phyloP scores from a whole-genome alignment of 1,140 invertebrate genomes.

The Pectinophora gossypiella region DNA sequence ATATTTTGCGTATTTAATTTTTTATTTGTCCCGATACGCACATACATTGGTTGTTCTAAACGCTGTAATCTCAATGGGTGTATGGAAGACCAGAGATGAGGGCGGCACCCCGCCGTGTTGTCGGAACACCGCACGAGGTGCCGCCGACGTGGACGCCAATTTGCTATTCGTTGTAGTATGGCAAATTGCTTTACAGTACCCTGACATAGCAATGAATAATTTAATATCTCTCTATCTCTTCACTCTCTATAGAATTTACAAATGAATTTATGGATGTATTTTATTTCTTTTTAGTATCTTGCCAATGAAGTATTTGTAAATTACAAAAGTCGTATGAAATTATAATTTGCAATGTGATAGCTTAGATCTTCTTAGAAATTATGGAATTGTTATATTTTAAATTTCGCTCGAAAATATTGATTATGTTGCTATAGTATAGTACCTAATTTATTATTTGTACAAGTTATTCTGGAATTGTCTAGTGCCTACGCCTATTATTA shows the following conservation, averaged over 20 bases:
- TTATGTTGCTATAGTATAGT: slow-evolving; percentile 34
- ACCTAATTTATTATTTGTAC: slow-evolving; percentile 42
- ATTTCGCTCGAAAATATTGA: slow-evolving; percentile 39
- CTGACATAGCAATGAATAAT: slow-evolving; percentile 48
- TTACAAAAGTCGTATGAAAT: slow-evolving; percentile 48
- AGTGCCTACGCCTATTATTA: not conserved
- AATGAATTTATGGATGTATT: slow-evolving; percentile 54
- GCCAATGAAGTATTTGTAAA: slow-evolving; percentile 68
- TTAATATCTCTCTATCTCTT: slow-evolving; percentile 57
- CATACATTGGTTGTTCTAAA: slow-evolving; percentile 42
- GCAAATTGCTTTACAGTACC: slow-evolving; percentile 58
- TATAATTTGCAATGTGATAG: slow-evolving; percentile 64
- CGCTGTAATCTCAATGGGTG: slow-evolving; percentile 68
- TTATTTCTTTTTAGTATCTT: slow-evolving; percentile 60
- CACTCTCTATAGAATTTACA: slow-evolving; percentile 65
- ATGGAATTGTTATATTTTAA: slow-evolving; percentile 6
- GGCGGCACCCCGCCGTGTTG: slow-evolving; percentile 57
- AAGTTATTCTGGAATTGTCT: slow-evolving; percentile 30
- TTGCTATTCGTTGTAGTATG: slow-evolving; percentile 74
- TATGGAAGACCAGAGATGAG: slow-evolving; percentile 27
- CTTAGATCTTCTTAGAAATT: slow-evolving; percentile 53
- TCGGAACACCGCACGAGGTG: slow-evolving; percentile 54
- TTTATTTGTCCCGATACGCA: slow-evolving; percentile 7
- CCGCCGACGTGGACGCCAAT: slow-evolving; percentile 33
- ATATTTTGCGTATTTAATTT: slow-evolving; percentile 58